Evolutionary conservation across 2,888 invertebrate genomes (phyloP).

Genomic region (Holacanthella duospinosa): DNA sequence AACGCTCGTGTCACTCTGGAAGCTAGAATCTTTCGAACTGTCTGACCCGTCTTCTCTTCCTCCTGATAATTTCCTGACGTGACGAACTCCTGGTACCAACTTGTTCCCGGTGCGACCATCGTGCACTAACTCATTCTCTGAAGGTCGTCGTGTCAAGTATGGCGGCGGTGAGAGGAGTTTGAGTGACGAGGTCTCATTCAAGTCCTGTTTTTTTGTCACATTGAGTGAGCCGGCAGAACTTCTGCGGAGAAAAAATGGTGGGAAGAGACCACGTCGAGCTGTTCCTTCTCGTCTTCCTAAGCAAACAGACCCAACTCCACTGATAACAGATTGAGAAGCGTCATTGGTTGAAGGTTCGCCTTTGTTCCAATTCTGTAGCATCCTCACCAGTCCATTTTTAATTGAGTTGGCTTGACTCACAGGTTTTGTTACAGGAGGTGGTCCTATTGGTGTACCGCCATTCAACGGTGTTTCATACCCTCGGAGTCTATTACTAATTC

Average conservation of each 20-base stretch:
- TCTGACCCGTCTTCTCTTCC: constrained; percentile 76
- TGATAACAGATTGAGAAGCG: neutral
- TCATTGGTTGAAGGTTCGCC: constrained; percentile 6
- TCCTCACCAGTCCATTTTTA: constrained; percentile 68
- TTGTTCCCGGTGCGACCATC: constrained; percentile 27
- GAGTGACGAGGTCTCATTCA: constrained; percentile 9
- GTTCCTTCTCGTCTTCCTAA: constrained; percentile 10
- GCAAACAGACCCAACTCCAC: neutral
- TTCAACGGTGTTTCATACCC: constrained; percentile 4
- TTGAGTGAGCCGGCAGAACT: constrained; percentile 35
- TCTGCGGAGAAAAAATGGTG: constrained; percentile 36
- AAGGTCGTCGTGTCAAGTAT: constrained; percentile 22
- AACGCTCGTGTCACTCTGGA: constrained; percentile 86
- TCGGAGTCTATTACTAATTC: constrained; percentile 54
- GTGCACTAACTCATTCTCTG: constrained; percentile 20
- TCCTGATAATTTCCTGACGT: constrained; percentile 63
- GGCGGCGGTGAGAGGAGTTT: constrained; percentile 21
- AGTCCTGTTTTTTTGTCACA: constrained; percentile 19
- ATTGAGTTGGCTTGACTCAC: constrained; percentile 42
- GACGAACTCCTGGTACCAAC: constrained; percentile 31
- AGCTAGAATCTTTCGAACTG: constrained; percentile 51
- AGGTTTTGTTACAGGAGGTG: neutral
- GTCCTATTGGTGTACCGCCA: neutral
- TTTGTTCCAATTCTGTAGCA: constrained; percentile 67
- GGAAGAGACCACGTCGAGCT: constrained; percentile 27